Base-by-base conservation (phyloP, 2,797 vertebrate genomes). In the Gadopsis marmoratus region DNA sequence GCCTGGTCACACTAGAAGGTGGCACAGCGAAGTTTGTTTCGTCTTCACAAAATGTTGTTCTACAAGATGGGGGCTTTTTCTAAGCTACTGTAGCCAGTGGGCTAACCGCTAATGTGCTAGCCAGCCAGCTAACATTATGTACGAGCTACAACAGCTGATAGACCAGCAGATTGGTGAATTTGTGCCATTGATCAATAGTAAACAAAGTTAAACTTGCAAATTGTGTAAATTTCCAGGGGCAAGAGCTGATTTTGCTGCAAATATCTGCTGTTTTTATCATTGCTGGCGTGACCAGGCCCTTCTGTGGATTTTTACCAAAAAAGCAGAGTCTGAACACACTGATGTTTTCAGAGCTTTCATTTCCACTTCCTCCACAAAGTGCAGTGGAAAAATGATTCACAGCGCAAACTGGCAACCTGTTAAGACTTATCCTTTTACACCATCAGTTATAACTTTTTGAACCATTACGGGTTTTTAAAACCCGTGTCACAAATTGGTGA, bases 281-380 rank as follows among this genome's bases (percentile, higher is more conserved):
- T 11, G 7, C 55, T 35, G 73, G 60, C 2, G 19, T 60, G 64
- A 72, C 63, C 26, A 2, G 50, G 56, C 56, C 37, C 67, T 60
- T 13, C 12, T 43, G 6, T 33, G n/a, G 11, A 35, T 43, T 55
- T 55, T 71, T 26, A 47, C 29, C 56, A 16, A 67, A 60, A 9
- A 54, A 64, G 23, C 55, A 31, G 48, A 45, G 47, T 73, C 47
- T 26, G 26, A 71, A 55, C 21, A 55, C 66, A 60, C 12, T 43
- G 64, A 33, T 37, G 56, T 66, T 64, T 79, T 37, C 47, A 7
- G 39, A 60, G 39, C 61, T 77, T 51, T 45, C 68, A 70, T 43
- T 71, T 65, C 26, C 55, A 60, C 58, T 75, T 29, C 50, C 71
- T 79, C 79, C 35, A 29, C 31, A 59, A 82, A 80, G 75, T 74